Base-by-base conservation (phyloP, 2,888 invertebrate species). In the Heliconius sara region DNA sequence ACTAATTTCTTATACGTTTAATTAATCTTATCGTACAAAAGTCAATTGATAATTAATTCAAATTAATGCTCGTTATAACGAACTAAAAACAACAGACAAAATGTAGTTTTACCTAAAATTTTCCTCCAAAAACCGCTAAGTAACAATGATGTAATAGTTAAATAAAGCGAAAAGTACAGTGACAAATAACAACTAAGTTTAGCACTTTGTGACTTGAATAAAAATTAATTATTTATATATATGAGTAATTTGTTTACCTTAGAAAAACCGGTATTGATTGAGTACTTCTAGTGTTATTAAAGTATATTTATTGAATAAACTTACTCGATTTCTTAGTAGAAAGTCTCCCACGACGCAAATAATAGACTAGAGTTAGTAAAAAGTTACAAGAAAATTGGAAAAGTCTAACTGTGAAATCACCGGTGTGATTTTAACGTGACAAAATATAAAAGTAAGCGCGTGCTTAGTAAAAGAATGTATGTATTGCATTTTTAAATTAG, bases 371-470 rank as follows among this genome's bases (percentile, higher is more conserved):
- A 57, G 65, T 60, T 73, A 63, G 77, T 52, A 82, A 80, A 76
- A 85, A 84, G 82, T 81, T 78, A 83, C 77, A 81, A 76, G 82
- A 85, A 86, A 87, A 86, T 84, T 76, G 83, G 82, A 80, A 78
- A 80, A 82, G 60, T 79, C 78, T 76, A 47, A 25, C 25, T 57
- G 83, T 82, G 85, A 87, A 86, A 84, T 85, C 84, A 83, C 79
- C 82, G 77, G 81, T 82, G 73, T 68, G 19, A 65, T 39, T 52
- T 71, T 57, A 65, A 80, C 30, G 16, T 52, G 67, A 27, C 43
- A 27, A 71, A 47, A 66, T 27, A 63, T 57, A 60, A 65, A 66
- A 57, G 66, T 27, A 65, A 25, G 13, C 16, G 30, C 9, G 3
- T 60, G 3, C 0, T 19, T 22, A 2, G 27, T 27, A 39, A 1